Conservation (phyloP, 2,797 vertebrate genomes). For the Lepus oiostolus region DNA sequence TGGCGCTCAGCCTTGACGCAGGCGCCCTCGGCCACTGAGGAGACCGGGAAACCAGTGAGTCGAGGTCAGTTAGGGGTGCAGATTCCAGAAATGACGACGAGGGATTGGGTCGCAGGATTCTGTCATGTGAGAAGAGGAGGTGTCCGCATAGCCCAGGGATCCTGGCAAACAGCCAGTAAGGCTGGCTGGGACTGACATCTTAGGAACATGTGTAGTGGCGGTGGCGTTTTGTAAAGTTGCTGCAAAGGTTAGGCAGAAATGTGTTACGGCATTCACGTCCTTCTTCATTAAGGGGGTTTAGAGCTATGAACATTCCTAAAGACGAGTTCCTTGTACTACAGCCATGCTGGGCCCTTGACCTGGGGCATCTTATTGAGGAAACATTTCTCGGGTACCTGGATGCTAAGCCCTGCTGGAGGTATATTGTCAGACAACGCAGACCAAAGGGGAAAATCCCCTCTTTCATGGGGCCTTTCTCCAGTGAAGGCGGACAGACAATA, state of each 20-base stretch:
- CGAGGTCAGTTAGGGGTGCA: not conserved
- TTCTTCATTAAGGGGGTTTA: not conserved
- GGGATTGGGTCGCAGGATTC: not conserved
- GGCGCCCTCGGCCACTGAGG: not conserved
- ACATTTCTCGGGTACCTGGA: not conserved
- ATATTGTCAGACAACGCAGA: not conserved
- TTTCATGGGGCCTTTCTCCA: not conserved
- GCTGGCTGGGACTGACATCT: not conserved
- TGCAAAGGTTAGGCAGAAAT: not conserved
- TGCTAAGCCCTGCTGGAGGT: not conserved
- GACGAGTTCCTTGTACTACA: no score
- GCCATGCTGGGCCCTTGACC: not conserved
- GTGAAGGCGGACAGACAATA: not conserved
- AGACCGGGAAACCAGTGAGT: no score
- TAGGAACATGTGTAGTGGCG: not conserved
- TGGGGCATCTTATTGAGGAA: not conserved
- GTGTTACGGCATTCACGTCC: not conserved
- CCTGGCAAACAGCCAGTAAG: not conserved
- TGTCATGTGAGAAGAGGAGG: not conserved
- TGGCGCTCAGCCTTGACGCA: fast-evolving
- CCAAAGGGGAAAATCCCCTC: not conserved
- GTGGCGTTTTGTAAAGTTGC: not conserved
- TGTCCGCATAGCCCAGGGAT: not conserved
- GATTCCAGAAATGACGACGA: not conserved
- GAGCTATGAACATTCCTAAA: not conserved